These are phyloP conservation scores for Chloropsis cyanopogon DNA, from an alignment of 2,113 vertebrate genomes.

Conservation along the genomic window DNA sequence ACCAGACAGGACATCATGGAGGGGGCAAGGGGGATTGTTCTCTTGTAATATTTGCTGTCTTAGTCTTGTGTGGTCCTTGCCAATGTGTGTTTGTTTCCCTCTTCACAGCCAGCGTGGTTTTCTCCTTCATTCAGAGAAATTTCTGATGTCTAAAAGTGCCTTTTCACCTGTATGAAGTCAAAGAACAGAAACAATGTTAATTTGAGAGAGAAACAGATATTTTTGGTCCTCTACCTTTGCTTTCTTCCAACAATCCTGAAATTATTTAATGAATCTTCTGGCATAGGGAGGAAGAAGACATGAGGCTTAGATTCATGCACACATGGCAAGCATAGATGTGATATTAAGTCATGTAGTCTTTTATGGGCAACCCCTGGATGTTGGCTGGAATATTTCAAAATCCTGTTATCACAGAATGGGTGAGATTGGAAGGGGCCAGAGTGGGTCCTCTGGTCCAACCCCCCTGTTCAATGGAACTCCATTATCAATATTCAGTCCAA, in stretches of 20 bases:
- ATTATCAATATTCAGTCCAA: background rate
- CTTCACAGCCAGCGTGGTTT: background rate
- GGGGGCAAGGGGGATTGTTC: background rate
- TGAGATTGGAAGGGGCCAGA: background rate
- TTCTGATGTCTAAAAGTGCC: background rate
- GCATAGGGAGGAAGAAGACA: background rate
- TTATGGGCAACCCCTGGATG: background rate
- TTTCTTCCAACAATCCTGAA: background rate
- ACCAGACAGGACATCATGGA: background rate
- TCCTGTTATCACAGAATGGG: background rate
- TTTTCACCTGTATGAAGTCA: background rate
- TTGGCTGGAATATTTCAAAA: background rate
- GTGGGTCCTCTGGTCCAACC: background rate
- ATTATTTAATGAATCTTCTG: background rate
- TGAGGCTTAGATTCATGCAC: background rate
- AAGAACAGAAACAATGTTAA: background rate
- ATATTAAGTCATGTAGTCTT: background rate
- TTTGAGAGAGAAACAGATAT: background rate
- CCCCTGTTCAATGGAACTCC: background rate
- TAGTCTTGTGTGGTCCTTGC: slow-evolving; percentile 31
- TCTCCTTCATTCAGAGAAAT: background rate
- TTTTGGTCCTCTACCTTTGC: background rate
- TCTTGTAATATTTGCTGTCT: background rate
- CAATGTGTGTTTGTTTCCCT: background rate
- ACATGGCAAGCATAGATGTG: background rate